Base-by-base conservation (phyloP, 2,888 invertebrate species). In the Nebria brevicollis region DNA sequence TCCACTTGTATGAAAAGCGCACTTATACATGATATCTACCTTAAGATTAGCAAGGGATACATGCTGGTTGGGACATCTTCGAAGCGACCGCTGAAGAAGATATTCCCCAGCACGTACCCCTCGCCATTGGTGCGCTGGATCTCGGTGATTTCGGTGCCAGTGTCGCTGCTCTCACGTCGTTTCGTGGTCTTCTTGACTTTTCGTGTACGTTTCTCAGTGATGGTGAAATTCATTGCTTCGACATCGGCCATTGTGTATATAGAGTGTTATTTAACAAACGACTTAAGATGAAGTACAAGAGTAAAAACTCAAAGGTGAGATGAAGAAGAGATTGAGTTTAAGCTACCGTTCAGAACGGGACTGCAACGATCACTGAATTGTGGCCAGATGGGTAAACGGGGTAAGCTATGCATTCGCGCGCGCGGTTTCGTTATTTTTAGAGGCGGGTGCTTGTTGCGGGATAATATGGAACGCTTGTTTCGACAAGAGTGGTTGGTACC, bases 141-240 rank as follows among this genome's bases (percentile, higher is more conserved):
- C 90, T 94, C 94, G 89, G 95, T 93, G 90, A 96, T 95, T 86
- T 90, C 90, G 84, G 90, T 90, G 87, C 93, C 92, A 88, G 93
- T 93, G 89, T 93, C 93, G 84, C 92, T 92, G 88, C 93, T 93
- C 90, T 95, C 94, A 89, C 95, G 93, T 90, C 95, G 94, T 88
- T 94, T 94, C 88, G 94, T 93, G 86, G 95, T 94, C 92, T 96
- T 96, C 93, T 96, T 97, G 91, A 96, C 95, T 92, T 96, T 97
- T 90, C 96, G 96, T 89, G 95, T 94, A 91, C 96, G 94, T 90
- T 94, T 93, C 89, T 93, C 95, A 87, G 94, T 94, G 86, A 95
- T 95, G 88, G 95, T 94, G 88, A 95, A 94, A 89, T 93, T 94
- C 90, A 95, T 94, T 92, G 95, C 94, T 92, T 95, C 94, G 85